Evolutionary conservation across 2,888 invertebrate species (phyloP), one percentile per base, ranked within the genome.

Genomic region (Elegia similella): DNA sequence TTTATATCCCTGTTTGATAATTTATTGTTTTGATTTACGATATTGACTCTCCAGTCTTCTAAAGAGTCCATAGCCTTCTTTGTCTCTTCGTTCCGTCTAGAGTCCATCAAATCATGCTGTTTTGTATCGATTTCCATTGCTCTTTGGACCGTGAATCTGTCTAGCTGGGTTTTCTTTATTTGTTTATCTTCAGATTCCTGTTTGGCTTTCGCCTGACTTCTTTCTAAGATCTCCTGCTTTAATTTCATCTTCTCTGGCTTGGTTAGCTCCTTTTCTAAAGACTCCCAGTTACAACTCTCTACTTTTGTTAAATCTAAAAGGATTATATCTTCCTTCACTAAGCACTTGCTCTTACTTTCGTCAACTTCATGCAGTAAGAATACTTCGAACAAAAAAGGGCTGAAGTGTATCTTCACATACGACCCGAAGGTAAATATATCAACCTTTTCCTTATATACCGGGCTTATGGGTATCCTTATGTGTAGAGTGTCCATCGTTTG

Each of bases 351-450:
- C 65, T 89, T 87, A 15, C 88, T 84, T 56, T 93, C 93, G 68
- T 94, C 85, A 1, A 97, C 93, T 7, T 92, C 81, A 56, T 93
- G 84, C 62, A 91, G 82, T n/a, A 96, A 85, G 75, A 96, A 94
- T 43, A 94, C 86, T 88, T 97, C 97, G 73, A 96, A 95, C 58
- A 96, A 88, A 75, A 94, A 96, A 6, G 95, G 95, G 29, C 93
- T 93, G 73, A 92, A 96, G 69, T 94, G 93, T 0, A 94, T 94
- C 86, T 96, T 96, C 8, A 96, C 79, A 75, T 96, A 96, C 62
- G 93, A 92, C 60, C 94, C 92, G 0, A 94, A 92, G 0, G 94
- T 94, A 67, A 96, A 94, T 46, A 96, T 78, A 76, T 96, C 95
- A 0, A 95, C 93, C 76, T 95, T 95, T 57, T 93, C 93, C 30